A percentile compares a stretch with the other conserved stretches of the same genome.
Evolutionary conservation across 2,888 invertebrate genomes (phyloP).

Genomic region (Eilema caniola): DNA sequence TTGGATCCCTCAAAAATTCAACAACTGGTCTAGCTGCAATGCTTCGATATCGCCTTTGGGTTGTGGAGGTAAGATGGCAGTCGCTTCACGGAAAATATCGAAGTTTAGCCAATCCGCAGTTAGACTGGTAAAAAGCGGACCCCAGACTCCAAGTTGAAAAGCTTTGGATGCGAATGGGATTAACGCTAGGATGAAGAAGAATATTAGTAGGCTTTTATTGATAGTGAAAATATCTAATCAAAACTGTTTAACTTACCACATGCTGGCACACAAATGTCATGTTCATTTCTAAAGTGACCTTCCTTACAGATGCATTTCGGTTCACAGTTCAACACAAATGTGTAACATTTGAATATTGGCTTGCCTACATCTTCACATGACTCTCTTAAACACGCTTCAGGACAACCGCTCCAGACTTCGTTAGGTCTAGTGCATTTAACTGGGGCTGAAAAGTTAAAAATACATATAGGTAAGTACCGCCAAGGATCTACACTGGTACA

Average conservation of each 20-base stretch:
- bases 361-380: slow-evolving; percentile 52
- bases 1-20: no score
- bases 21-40: no score
- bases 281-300: slow-evolving; percentile 2
- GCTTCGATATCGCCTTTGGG: no score
- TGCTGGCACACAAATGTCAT: slow-evolving; percentile 9
- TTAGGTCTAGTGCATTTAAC: slow-evolving; percentile 58
- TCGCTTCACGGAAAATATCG: no score
- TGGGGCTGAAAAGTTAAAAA: slow-evolving; percentile 47
- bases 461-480: background rate
- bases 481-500: background rate
- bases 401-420: slow-evolving; percentile 57
- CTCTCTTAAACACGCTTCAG: slow-evolving; percentile 52
- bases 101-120: no score
- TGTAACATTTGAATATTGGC: slow-evolving; percentile 48
- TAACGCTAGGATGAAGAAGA: no score
- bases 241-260: background rate
- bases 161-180: no score
- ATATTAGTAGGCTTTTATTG: no score
- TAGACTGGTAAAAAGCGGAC: no score
- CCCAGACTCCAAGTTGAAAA: no score
- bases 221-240: background rate
- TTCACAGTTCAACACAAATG: slow-evolving; percentile 57
- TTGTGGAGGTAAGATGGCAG: no score
- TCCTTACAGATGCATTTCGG: slow-evolving; percentile 50